Evolutionary conservation across 2,797 vertebrate genomes (phyloP), one percentile per base, ranked within the genome.

Genomic region (Sphenopsis melanotis): DNA sequence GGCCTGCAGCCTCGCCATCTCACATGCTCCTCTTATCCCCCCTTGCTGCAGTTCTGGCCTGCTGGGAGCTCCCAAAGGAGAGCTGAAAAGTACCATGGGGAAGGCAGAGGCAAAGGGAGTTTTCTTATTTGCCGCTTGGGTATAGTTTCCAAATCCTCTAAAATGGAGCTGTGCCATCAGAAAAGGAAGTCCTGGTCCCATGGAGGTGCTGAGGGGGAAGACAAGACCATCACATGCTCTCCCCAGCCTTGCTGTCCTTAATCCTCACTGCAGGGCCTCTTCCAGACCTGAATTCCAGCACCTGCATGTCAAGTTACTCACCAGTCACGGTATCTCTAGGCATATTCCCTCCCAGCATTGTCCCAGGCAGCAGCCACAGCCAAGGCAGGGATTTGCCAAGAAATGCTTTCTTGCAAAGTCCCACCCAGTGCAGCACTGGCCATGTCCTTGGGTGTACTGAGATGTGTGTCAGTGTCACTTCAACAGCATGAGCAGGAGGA

Each of bases 271-370:
- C 22, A 49, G 60, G 57, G 18, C 30, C 23, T 77, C 56, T 57
- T 76, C 55, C 55, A 82, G 55, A 55, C 36, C 63, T 18, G 14
- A 57, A 60, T 92, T 89, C 74, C 72, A 61, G 39, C n/a, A 72
- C 32, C 37, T 76, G 32, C 27, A 7, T 53, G 37, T 72, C 66
- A 72, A 17, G 30, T 61, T 68, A 46, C 34, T 89, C 47, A 53
- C 30, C 0, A 0, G 13, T 39, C 1, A 0, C 0, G 0, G 50
- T 47, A 37, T 36, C 34, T 82, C 32, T 46, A 32, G 24, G 17
- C 37, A n/a, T 12, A 15, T 53, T 87, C 22, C 16, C 30, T 71
- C 50, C 27, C 42, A 60, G 42, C n/a, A 55, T 29, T n/a, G 30
- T 70, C 22, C 42, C 49, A 60, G 61, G 63, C 63, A 64, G 42